These are phyloP conservation scores for Connochaetes taurinus DNA, from an alignment of 2,113 vertebrate species.

Conservation along the genomic window DNA sequence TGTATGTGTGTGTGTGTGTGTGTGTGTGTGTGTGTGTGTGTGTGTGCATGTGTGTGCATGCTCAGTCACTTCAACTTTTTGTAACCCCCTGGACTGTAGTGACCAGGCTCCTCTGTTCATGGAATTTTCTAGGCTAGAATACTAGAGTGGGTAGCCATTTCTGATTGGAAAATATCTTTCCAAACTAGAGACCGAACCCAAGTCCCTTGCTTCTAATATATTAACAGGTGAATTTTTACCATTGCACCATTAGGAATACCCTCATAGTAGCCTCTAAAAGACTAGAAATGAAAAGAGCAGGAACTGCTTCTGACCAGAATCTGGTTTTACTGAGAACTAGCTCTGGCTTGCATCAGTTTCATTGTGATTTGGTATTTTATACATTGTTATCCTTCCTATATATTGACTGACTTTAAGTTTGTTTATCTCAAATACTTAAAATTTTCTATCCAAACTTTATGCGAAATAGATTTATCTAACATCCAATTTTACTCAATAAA, in stretches of 20 bases:
- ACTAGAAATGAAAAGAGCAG: neutral
- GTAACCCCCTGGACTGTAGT: neutral
- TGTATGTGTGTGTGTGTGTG: neutral
- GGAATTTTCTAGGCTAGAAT: neutral
- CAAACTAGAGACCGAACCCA: neutral
- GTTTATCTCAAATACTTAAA: neutral
- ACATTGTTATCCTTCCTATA: neutral
- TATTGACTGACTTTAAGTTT: neutral
- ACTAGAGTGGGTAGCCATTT: neutral
- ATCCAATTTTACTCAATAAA: neutral
- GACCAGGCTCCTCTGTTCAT: neutral
- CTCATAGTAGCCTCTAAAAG: neutral
- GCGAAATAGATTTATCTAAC: neutral
- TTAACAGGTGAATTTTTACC: neutral
- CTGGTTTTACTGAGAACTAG: neutral
- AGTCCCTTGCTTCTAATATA: neutral
- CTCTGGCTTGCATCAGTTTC: neutral
- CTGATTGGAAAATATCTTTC: neutral
- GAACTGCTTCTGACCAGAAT: neutral
- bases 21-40: neutral
- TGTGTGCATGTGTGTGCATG: neutral
- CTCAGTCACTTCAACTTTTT: neutral
- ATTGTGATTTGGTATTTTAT: neutral
- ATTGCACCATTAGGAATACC: accelerated
- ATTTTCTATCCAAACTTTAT: neutral